Base-by-base conservation (phyloP, 1,140 invertebrate species). In the Trachelipus rathkii region DNA sequence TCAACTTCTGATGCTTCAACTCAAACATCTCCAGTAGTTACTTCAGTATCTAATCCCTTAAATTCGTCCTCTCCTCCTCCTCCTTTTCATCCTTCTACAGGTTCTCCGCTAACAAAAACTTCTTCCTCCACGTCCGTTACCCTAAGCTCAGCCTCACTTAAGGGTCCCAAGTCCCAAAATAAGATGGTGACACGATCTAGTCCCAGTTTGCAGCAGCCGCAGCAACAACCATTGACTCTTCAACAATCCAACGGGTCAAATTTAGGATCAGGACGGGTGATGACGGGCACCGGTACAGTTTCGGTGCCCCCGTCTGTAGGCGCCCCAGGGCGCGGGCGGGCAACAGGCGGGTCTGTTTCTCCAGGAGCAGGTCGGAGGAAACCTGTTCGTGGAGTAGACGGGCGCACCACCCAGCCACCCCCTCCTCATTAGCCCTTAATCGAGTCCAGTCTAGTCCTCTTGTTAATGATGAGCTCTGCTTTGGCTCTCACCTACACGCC, bases 361-460 rank as follows among this genome's bases (percentile, higher is more conserved):
- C 50, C 50, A 60, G 50, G 50, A 60, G 50, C 50, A 60, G 50
- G 50, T 60, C 50, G 50, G 50, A 60, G 50, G 50, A 60, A 60
- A 60, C 50, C 50, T 60, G 50, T 60, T 60, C 50, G 50, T 19
- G 50, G 50, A 8, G 50, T 60, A 13, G 50, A 60, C 11, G 50
- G 50, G 19, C 50, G 50, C 50, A 60, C 50, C 50, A 60, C 50
- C 50, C 50, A 60, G 8, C 50, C 50, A 15, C 50, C 50, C 11
- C 50, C 50, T 60, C 50, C 50, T 15, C 50, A 60, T 19, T 60
- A 60, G 50, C 50, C 50, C 50, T 15, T 19, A 19, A 15, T 60
- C 50, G 19, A 60, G 50, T 60, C 50, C 50, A 60, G 50, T 60
- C 50, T 60, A 60, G 50, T 60, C 50, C 50, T 60, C 50, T 60